These are phyloP conservation scores for Drosophila ohnishii DNA, from an alignment of 1,140 invertebrate species.

Conservation along the genomic window DNA sequence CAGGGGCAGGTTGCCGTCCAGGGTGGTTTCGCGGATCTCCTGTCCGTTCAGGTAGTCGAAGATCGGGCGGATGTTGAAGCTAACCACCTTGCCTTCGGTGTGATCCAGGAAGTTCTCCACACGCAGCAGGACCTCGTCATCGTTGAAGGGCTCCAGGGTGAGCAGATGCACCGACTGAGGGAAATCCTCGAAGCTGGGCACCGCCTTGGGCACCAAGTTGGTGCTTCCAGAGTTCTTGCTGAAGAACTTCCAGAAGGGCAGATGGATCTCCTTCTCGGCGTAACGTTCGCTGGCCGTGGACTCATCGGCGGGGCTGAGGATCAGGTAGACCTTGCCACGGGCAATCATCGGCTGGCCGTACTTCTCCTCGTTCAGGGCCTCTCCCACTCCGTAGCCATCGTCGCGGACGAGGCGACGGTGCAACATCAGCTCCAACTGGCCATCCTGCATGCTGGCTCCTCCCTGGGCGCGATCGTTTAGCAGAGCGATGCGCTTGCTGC, in stretches of 20 bases:
- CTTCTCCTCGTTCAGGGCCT: constrained; percentile 95
- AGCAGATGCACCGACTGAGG: constrained; percentile 92
- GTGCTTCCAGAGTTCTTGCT: constrained; percentile 74
- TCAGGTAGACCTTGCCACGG: constrained; percentile 88
- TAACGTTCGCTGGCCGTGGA: constrained; percentile 48
- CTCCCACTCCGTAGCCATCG: constrained; percentile 96
- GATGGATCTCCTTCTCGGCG: constrained; percentile 61
- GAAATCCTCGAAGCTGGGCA: constrained; percentile 71
- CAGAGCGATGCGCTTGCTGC: constrained; percentile 85
- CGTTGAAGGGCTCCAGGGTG: constrained; percentile 93
- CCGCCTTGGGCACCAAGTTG: constrained; percentile 52
- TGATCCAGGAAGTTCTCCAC: constrained; percentile 95
- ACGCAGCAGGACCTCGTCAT: constrained; percentile 88
- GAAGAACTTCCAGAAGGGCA: constrained; percentile 78
- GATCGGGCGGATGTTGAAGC: constrained; percentile 65
- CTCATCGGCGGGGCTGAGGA: constrained; percentile 84
- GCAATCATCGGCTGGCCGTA: constrained; percentile 90
- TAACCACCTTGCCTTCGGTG: constrained; percentile 86
- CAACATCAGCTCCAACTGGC: constrained; percentile 92
- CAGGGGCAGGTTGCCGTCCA: constrained; percentile 69
- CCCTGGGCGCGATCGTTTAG: constrained; percentile 95
- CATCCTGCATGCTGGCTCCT: constrained; percentile 90
- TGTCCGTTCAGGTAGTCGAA: constrained; percentile 51
- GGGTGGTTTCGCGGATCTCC: constrained; percentile 70
- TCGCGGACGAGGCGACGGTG: constrained; percentile 94